Percentiles rank a stretch among this genome's conserved stretches.
Evolutionary conservation across 2,888 invertebrate genomes (phyloP).

Genomic region (Ennomos fuscantarius): DNA sequence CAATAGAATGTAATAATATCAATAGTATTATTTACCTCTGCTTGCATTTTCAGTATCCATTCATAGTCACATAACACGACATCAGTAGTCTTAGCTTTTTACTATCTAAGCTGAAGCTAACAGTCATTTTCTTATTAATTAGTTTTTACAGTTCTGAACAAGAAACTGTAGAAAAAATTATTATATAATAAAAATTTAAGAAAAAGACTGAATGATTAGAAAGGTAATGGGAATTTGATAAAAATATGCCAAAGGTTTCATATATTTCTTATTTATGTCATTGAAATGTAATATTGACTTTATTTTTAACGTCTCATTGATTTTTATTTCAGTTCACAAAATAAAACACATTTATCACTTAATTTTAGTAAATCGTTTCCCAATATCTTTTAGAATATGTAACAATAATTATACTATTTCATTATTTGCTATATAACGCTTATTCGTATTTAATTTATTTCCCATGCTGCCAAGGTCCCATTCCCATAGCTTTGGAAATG

Average conservation of each 20-base stretch:
- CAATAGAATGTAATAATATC: too few relatives aligned
- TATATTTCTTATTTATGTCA: neutral
- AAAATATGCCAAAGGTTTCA: too few relatives aligned
- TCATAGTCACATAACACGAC: slow-evolving; percentile 5
- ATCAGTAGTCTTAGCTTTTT: slow-evolving; percentile 12
- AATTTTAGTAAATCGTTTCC: neutral
- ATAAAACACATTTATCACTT: too few relatives aligned
- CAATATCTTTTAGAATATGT: neutral
- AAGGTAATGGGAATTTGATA: slow-evolving; percentile 1
- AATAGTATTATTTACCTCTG: slow-evolving; percentile 1
- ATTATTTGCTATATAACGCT: slow-evolving; percentile 40
- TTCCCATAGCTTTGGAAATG: slow-evolving; percentile 85
- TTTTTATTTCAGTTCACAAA: too few relatives aligned
- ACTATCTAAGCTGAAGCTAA: slow-evolving; percentile 22
- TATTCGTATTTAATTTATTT: slow-evolving; percentile 67
- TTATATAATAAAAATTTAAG: neutral
- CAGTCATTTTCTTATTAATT: slow-evolving; percentile 10
- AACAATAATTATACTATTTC: slow-evolving; percentile 4
- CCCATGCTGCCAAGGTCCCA: slow-evolving; percentile 83
- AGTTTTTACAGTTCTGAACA: too few relatives aligned
- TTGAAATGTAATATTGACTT: neutral
- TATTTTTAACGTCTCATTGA: too few relatives aligned
- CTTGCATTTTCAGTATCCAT: slow-evolving; percentile 7
- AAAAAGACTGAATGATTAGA: slow-evolving; percentile 6
- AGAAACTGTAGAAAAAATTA: too few relatives aligned